Evolutionary conservation across 1,140 invertebrate genomes (phyloP).

Genomic region (Meloidogyne hapla): DNA sequence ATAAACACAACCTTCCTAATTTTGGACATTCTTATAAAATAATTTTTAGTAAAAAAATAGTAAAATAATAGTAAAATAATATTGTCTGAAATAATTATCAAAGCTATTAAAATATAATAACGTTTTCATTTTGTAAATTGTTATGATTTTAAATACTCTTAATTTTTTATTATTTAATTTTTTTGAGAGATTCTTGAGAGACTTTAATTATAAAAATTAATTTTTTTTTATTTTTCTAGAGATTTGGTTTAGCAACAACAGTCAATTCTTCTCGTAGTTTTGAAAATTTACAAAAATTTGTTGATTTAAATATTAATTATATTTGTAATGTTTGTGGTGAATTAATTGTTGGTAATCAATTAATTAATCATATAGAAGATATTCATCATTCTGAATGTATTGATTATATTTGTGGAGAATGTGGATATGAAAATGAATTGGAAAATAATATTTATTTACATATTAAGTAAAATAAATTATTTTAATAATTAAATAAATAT

Average conservation of each 20-base stretch:
- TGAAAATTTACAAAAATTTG: slow-evolving; percentile 29
- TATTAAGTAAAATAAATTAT: neutral
- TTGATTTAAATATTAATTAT: slow-evolving; percentile 27
- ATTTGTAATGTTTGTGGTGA: slow-evolving; percentile 33
- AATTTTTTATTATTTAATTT: too few relatives aligned
- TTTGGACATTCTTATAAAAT: too few relatives aligned
- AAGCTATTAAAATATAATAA: too few relatives aligned
- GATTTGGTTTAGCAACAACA: slow-evolving; percentile 23
- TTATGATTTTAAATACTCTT: too few relatives aligned
- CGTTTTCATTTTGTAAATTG: too few relatives aligned
- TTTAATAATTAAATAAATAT: slow-evolving; percentile 8
- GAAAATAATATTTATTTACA: neutral
- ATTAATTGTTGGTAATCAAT: slow-evolving; percentile 22
- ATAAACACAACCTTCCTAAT: too few relatives aligned
- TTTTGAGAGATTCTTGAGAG: too few relatives aligned
- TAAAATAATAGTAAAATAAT: too few relatives aligned
- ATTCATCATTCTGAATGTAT: slow-evolving; percentile 15
- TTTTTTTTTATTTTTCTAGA: too few relatives aligned
- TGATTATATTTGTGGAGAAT: slow-evolving; percentile 12
- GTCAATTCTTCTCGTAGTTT: slow-evolving; percentile 8
- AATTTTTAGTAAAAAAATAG: too few relatives aligned
- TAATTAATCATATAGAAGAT: slow-evolving; percentile 24
- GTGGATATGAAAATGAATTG: slow-evolving; percentile 7
- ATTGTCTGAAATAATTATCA: too few relatives aligned
- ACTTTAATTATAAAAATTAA: too few relatives aligned